Evolutionary conservation across 2,888 invertebrate genomes (phyloP).

Genomic region (Xestia rhomboidea): DNA sequence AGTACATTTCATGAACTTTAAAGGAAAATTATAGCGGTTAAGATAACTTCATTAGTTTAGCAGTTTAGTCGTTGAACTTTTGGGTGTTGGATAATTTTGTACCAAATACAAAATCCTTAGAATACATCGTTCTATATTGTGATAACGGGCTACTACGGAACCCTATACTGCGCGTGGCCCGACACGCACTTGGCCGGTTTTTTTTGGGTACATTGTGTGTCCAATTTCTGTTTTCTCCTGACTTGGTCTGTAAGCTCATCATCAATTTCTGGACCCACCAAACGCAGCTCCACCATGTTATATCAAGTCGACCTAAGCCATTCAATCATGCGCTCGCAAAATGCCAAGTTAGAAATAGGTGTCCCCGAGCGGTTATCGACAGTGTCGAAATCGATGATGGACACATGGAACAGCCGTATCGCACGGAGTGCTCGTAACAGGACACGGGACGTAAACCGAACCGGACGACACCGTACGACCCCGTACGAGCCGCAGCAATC

Average conservation of each 20-base stretch:
- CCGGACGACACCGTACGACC: conserved; percentile 59
- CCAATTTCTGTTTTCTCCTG: background rate
- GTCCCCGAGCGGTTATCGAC: conserved; percentile 51
- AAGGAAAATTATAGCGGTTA: no score
- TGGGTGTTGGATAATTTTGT: no score
- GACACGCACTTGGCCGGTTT: no score
- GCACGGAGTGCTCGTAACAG: conserved; percentile 66
- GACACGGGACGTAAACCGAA: conserved; percentile 66
- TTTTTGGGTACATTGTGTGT: background rate
- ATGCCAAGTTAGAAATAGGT: conserved; percentile 26
- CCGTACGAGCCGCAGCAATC: conserved; percentile 67
- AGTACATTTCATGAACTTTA: no score
- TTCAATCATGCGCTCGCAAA: conserved; percentile 27
- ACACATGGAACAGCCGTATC: conserved; percentile 51
- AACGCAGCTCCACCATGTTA: background rate
- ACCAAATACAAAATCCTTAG: no score
- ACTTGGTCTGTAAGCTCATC: background rate
- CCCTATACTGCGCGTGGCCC: no score
- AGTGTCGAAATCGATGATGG: conserved; percentile 62
- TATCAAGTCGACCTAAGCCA: conserved; percentile 5
- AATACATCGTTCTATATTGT: no score
- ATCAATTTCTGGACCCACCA: background rate
- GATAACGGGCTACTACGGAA: no score
- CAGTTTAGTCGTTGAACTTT: no score
- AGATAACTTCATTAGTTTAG: no score